Conservation (phyloP, 1,140 invertebrate genomes). For the Orius laevigatus region DNA sequence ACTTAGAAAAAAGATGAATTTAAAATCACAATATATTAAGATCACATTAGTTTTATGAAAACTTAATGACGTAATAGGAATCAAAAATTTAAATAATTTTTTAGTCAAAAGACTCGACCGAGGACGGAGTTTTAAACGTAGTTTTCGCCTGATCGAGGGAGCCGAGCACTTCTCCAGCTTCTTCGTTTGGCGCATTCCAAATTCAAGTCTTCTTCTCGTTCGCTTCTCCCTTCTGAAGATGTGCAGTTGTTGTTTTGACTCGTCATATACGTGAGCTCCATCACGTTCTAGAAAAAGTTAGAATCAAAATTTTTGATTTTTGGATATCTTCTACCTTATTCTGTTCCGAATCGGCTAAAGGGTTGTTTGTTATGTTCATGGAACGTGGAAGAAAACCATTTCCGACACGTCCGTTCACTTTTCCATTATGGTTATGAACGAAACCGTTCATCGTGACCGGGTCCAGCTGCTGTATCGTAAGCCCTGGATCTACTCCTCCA, state of each 20-base stretch:
- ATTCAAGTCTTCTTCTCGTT: slow-evolving; percentile 10
- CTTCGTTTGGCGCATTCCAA: slow-evolving; percentile 5
- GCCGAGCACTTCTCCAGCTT: slow-evolving; percentile 13
- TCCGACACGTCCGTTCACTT: slow-evolving; percentile 14
- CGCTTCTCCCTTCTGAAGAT: slow-evolving; percentile 22
- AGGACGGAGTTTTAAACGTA: slow-evolving; percentile 16
- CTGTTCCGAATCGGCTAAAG: slow-evolving; percentile 41
- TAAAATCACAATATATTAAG: too few relatives aligned
- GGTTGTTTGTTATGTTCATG: slow-evolving; percentile 52
- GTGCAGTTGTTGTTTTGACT: slow-evolving; percentile 39
- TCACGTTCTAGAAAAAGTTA: slow-evolving; percentile 23
- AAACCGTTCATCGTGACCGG: slow-evolving; percentile 20
- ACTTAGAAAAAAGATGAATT: too few relatives aligned
- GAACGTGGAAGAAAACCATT: slow-evolving; percentile 17
- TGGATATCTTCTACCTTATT: slow-evolving; percentile 25
- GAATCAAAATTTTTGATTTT: not conserved
- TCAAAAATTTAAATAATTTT: too few relatives aligned
- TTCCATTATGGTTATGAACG: slow-evolving; percentile 13
- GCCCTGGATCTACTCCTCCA: slow-evolving; percentile 17
- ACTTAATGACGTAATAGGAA: too few relatives aligned
- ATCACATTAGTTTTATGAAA: too few relatives aligned
- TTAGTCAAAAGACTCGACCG: not conserved
- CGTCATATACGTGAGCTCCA: slow-evolving; percentile 42
- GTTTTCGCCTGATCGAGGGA: slow-evolving; percentile 18
- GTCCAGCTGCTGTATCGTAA: slow-evolving; percentile 22